Base-by-base conservation (phyloP, 2,797 vertebrate species). In the Centropyge bicolor region DNA sequence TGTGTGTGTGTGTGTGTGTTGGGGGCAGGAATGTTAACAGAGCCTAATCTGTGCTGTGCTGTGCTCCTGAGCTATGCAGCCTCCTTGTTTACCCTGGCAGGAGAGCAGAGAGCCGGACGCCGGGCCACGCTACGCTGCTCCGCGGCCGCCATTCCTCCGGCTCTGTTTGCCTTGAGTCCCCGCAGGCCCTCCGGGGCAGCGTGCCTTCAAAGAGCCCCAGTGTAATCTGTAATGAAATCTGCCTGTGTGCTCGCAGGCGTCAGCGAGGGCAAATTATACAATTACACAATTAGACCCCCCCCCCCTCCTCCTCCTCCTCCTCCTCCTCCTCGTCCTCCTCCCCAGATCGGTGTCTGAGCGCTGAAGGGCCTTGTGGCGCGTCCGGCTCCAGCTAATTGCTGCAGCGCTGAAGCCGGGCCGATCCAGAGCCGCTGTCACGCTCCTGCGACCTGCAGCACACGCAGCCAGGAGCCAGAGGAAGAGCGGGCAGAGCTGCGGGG, bases 221-320 rank as follows among this genome's bases (percentile, higher is more conserved):
- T 93, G 90, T 94, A 88, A 94, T 95, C 92, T 93, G 91, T 91
- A 90, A 91, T 95, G 92, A 94, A 94, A 95, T 95, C 93, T 92
- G 95, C 89, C 93, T 91, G 89, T 94, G 92, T 93, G 90, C 90
- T 94, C 14, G 0, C 90, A 91, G 93, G 95, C 87, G 78, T 95
- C 95, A 92, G 91, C 83, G 88, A 92, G 93, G 89, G 90, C 91
- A 94, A 96, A 95, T 95, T 94, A 95, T 88, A 91, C 90, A 90
- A 93, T 94, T 94, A 96, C 89, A 87, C 88, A 92, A 93, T 93
- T 93, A 95, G 89, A 82, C 79, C 79, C 89, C 69, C 79, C 22
- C 20, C 78, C 5, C 69, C 66, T n/a, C 45, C 31, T 17, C 8
- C 59, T 12, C 79, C 81, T 8, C 69, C 66, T 19, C 45, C 35